Evolutionary conservation across 1,140 invertebrate genomes (phyloP).

Genomic region (Drosophila micromelanica): DNA sequence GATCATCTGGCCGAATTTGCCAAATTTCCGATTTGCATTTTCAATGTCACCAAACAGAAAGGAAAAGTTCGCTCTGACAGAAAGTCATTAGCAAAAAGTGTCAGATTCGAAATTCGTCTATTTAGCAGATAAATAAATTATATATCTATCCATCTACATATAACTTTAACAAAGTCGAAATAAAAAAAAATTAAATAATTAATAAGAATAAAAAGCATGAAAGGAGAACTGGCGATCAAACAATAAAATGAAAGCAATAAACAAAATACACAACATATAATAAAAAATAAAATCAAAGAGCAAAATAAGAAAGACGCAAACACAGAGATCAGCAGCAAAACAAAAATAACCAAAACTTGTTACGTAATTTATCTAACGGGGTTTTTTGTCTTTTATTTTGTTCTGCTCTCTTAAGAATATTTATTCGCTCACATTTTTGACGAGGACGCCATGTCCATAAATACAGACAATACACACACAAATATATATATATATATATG

Average conservation of each 20-base stretch:
- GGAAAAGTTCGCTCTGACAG: slow-evolving; percentile 46
- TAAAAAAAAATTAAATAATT: slow-evolving; percentile 41
- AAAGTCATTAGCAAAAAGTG: slow-evolving; percentile 53
- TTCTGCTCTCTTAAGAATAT: slow-evolving; percentile 2
- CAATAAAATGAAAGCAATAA: slow-evolving; percentile 43
- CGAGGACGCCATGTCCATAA: slow-evolving; percentile 1
- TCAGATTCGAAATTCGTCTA: slow-evolving; percentile 15
- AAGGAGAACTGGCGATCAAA: slow-evolving; percentile 1
- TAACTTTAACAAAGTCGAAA: slow-evolving; percentile 19
- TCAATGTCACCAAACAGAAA: slow-evolving; percentile 64
- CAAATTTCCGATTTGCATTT: slow-evolving; percentile 33
- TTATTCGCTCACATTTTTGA: slow-evolving; percentile 16
- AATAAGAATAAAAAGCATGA: slow-evolving; percentile 35
- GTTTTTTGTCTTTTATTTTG: not conserved
- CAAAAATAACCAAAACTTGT: slow-evolving; percentile 63
- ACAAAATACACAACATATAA: slow-evolving; percentile 39
- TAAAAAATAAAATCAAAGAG: slow-evolving; percentile 41
- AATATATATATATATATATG: not conserved
- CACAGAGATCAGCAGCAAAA: slow-evolving; percentile 36
- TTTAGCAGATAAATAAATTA: not conserved
- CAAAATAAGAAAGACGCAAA: slow-evolving; percentile 27
- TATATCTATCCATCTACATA: no score
- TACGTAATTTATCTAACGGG: slow-evolving; percentile 53
- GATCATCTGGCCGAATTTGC: not conserved
- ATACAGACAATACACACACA: not conserved